Conservation (phyloP, 2,888 invertebrate species). For the Dimorphilus gyrociliatus region DNA sequence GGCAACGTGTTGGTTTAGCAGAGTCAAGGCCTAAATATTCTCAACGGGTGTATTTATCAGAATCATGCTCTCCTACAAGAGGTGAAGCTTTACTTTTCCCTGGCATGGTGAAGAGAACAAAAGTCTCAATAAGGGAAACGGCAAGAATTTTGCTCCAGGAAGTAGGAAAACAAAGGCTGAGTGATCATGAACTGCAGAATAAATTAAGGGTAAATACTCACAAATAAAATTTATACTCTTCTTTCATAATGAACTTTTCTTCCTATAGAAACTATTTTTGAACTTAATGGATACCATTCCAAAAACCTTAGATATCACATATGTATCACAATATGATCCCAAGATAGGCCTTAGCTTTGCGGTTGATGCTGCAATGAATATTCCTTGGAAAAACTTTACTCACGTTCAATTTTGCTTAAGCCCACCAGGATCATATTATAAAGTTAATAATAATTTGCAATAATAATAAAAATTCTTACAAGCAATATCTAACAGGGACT, state of each 20-base stretch:
- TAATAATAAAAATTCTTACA: neutral
- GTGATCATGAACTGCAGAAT: no score
- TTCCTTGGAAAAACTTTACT: constrained; percentile 33
- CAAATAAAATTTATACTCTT: no score
- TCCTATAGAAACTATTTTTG: constrained; percentile 23
- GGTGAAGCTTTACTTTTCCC: constrained; percentile 24
- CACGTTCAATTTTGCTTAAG: constrained; percentile 27
- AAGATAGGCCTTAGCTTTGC: constrained; percentile 25
- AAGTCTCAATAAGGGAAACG: constrained; percentile 12
- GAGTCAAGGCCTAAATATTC: constrained; percentile 25
- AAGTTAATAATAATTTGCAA: constrained; percentile 19
- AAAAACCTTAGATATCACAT: constrained; percentile 24
- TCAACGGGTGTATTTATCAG: constrained; percentile 25
- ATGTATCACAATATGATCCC: constrained; percentile 25
- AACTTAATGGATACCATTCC: constrained; percentile 21
- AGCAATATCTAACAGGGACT: constrained; percentile 17
- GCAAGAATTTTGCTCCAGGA: constrained; percentile 3
- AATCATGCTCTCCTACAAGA: constrained; percentile 21
- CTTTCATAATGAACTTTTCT: neutral
- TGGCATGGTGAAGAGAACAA: constrained; percentile 19
- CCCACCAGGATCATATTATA: constrained; percentile 33
- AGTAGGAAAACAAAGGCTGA: no score
- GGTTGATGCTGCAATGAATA: constrained; percentile 28
- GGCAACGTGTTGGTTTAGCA: constrained; percentile 26
- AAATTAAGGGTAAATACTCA: no score